Evolutionary conservation across 1,140 invertebrate genomes (phyloP), one percentile per base, ranked within the genome.

Genomic region (Saxidomus purpurata): DNA sequence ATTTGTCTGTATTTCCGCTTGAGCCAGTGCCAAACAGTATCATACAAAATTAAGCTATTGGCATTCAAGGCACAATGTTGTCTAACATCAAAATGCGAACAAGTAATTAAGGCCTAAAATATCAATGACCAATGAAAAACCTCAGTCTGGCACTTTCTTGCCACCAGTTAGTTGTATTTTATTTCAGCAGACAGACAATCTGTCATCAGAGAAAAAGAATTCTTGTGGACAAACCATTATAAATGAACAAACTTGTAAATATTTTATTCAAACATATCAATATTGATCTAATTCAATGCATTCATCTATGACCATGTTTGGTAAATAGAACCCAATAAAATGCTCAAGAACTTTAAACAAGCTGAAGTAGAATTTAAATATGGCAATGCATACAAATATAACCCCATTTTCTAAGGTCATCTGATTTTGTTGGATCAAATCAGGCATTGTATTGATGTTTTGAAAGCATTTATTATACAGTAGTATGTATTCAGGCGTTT

Each of bases 231-330:
- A 49, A 49, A 77, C 43, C 74, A 77, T 77, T 81, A 61, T 81
- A 61, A 79, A 1, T 81, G 28, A 81, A 81, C 79, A 81, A 81
- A 81, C 55, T 61, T 22, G 79, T 40, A 82, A 82, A 82, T 82
- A 82, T 40, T 82, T 82, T 82, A 67, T 38, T 63, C 61, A 82
- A 82, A 82, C 61, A 82, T 28, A 34, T 47, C 52, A 67, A n/a
- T 82, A 82, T 82, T 82, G 80, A 82, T 82, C 25, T 8, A 2
- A 63, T 22, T 63, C 34, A 63, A n/a, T 17, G 34, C 55, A 67
- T 28, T 22, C 49, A 43, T 43, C 28, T 25, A 25, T n/a, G 28
- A 63, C 47, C 80, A 82, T 63, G 80, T 67, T 82, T 82, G 31
- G 38, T 25, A 81, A 81, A 81, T 28, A 81, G 47, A 40, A 22